Percentiles rank a stretch among this genome's conserved stretches.
These are phyloP conservation scores for Hemibates koningsi DNA, from an alignment of 2,113 vertebrate species.

Conservation along the genomic window DNA sequence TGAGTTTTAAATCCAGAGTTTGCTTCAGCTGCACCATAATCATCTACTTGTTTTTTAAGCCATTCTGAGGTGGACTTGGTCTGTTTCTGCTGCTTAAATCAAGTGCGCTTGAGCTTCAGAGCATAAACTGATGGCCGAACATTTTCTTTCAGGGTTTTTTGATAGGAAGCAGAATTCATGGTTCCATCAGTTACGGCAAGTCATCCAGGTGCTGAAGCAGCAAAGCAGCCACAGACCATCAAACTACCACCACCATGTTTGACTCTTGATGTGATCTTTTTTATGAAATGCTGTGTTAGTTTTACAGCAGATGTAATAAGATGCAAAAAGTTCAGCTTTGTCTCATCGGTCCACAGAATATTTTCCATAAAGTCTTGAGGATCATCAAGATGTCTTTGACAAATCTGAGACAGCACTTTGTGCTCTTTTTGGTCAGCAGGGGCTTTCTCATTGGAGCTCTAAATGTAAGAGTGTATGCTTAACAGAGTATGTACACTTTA, in stretches of 20 bases:
- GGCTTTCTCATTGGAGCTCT: neutral
- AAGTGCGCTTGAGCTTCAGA: neutral
- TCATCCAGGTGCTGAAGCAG: neutral
- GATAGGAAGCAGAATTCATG: neutral
- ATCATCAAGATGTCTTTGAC: neutral
- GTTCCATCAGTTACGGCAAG: neutral
- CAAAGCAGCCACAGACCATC: neutral
- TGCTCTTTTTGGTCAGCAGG: neutral
- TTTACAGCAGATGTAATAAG: neutral
- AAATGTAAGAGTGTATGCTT: neutral
- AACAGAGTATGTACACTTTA: neutral
- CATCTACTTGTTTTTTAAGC: neutral
- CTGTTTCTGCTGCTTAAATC: neutral
- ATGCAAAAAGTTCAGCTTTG: neutral
- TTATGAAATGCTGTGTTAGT: neutral
- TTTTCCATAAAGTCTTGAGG: neutral
- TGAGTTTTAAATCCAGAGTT: neutral
- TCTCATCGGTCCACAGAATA: neutral
- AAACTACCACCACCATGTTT: neutral
- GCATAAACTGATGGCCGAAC: neutral
- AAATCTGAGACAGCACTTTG: neutral
- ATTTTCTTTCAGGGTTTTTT: neutral
- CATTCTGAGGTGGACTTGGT: neutral
- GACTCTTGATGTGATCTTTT: neutral
- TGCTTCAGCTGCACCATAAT: rapidly evolving